A percentile compares a stretch with the other conserved stretches of the same genome.
These are phyloP conservation scores for Masnerella sp. DNA, from an alignment of 2,888 invertebrate genomes.

Conservation along the genomic window DNA sequence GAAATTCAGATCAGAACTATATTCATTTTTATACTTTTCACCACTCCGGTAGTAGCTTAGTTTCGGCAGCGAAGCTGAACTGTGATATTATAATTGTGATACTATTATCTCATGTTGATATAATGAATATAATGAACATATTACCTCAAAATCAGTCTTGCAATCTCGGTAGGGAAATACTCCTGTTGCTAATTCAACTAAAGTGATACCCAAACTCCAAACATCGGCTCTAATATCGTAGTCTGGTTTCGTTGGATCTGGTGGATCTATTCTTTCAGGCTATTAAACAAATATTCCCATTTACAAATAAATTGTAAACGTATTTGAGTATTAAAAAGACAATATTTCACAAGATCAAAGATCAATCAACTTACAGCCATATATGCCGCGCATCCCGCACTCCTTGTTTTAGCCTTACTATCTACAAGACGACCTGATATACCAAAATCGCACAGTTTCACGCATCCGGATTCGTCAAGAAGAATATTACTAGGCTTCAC, in stretches of 20 bases:
- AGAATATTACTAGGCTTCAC: conserved; percentile 99
- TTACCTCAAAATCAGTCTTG: conserved; percentile 97
- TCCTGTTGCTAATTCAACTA: conserved; percentile 98
- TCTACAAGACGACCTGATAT: conserved; percentile 98
- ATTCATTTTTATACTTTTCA: too few species aligned
- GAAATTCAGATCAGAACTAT: too few species aligned
- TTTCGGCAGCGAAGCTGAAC: too few species aligned
- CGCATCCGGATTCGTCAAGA: conserved; percentile 94
- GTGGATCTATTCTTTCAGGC: conserved; percentile 98
- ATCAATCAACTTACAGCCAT: conserved; percentile 88
- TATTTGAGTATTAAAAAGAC: too few species aligned
- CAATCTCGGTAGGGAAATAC: conserved; percentile 96
- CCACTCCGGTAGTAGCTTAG: too few species aligned
- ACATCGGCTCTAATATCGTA: conserved; percentile 99
- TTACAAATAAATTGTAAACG: too few species aligned
- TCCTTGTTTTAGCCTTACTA: conserved; percentile 97
- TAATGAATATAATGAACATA: background rate
- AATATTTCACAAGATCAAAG: background rate
- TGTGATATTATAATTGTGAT: too few species aligned
- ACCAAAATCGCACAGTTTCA: conserved; percentile 99
- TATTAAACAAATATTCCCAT: conserved; percentile 79
- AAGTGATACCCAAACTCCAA: conserved; percentile 98
- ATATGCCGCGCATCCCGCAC: conserved; percentile 99
- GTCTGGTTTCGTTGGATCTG: conserved; percentile 94
- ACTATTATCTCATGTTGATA: background rate